Base-by-base conservation (phyloP, 1,140 invertebrate species). In the Apis dorsata region DNA sequence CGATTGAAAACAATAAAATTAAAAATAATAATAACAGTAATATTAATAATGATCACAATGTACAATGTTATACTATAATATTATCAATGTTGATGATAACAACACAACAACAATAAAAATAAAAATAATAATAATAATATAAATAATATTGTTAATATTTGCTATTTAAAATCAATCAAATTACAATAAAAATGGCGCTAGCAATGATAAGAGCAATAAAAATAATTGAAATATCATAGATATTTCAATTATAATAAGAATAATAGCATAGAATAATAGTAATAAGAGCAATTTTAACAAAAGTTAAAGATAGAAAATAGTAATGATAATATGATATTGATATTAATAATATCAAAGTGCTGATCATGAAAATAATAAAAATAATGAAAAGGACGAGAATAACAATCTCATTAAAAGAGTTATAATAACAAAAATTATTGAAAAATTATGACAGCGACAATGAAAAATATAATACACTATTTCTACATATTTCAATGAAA, bases 381-480 rank as follows among this genome's bases (percentile, higher is more conserved):
- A 24, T 10, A 53, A 10, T 51, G n/a, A 53, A 13, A 70, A 49
- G 66, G 34, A 68, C 5, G 21, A 69, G n/a, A 53, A 71, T 71
- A 21, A 68, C 28, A 44, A 68, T 68, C 7, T 63, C 24, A 44
- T 17, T 4, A 44, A 17, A 44, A 44, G 17, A 68, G 8, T 63
- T 15, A 1, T 28, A 63, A 63, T 63, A 63, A 63, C 28, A 28
- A 63, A 63, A 63, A 63, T 63, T 63, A 63, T 28, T 28, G 24
- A 15, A 63, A 63, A 13, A 15, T 28, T 63, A 63, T 63, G 24
- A 65, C 9, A 65, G 17, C 1, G 60, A 13, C 8, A 66, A n/a
- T 34, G 62, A 78, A 83, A 85, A 88, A 83, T 88, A 88, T 88
- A 55, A 74, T 88, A 88, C 87, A 85, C 78, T 74, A 82, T 85